Conservation (phyloP, 2,888 invertebrate species). For the Arctia plantaginis region DNA sequence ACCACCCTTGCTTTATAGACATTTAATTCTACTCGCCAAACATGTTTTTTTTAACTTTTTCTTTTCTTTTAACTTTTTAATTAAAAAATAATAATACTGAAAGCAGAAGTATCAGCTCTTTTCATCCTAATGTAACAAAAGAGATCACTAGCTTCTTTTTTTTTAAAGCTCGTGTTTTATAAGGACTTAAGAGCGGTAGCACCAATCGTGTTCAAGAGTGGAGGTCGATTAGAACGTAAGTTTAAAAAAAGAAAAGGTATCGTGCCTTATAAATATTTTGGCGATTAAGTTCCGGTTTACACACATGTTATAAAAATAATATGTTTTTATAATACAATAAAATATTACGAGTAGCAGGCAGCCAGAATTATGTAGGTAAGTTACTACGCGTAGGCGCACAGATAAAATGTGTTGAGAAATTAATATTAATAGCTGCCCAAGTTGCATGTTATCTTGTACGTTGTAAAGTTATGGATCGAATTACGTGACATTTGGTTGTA, state of each 20-base stretch:
- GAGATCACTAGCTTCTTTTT: too few relatives aligned
- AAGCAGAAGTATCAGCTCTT: too few relatives aligned
- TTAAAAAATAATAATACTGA: too few relatives aligned
- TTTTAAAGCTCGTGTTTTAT: background rate
- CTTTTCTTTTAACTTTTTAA: too few relatives aligned
- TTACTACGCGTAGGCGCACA: constrained; percentile 44
- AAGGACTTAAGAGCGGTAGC: background rate
- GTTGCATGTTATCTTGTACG: constrained; percentile 42
- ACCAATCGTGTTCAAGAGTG: background rate
- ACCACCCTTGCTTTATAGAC: too few relatives aligned
- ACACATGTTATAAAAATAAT: background rate
- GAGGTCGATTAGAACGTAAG: background rate
- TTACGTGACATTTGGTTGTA: constrained; percentile 43
- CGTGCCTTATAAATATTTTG: background rate
- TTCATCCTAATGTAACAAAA: too few relatives aligned
- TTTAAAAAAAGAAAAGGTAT: background rate
- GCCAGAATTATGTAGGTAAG: background rate
- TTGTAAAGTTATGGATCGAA: constrained; percentile 42
- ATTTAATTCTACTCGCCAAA: too few relatives aligned
- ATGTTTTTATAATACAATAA: background rate
- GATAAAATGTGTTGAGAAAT: constrained; percentile 47
- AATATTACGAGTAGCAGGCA: background rate
- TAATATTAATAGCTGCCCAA: constrained; percentile 48
- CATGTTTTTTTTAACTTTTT: too few relatives aligned
- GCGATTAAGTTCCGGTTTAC: background rate